Conservation (phyloP, 2,797 vertebrate genomes). For the Glyptemys insculpta region DNA sequence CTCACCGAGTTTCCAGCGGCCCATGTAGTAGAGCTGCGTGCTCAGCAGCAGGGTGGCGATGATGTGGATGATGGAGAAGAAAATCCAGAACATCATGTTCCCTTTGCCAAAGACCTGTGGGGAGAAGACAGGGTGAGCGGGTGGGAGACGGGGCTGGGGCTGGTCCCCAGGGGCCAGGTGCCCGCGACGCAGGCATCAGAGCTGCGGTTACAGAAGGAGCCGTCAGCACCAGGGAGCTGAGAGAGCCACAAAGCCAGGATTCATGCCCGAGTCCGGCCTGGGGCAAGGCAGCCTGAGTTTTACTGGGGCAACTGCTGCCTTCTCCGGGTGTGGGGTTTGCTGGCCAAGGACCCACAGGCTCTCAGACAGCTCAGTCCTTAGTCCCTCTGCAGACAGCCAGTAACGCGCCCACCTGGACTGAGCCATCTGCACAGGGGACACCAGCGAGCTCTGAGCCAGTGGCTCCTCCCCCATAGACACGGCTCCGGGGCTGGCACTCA, state of each 20-base stretch:
- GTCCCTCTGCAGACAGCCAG: not conserved
- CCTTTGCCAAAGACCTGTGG: constrained; percentile 94
- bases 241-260: not conserved
- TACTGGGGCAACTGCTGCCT: too few species aligned
- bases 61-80: constrained; percentile 97
- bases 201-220: not conserved
- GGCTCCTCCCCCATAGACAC: not conserved
- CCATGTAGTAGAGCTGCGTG: constrained; percentile 98
- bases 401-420: not conserved
- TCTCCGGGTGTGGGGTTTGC: too few species aligned
- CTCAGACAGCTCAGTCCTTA: not conserved
- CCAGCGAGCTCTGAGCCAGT: too few species aligned
- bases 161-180: too few species aligned
- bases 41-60: constrained; percentile 93
- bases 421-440: too few species aligned
- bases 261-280: not conserved
- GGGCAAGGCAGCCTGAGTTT: not conserved
- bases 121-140: fast-evolving
- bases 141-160: fast-evolving
- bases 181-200: too few species aligned
- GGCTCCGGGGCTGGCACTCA: constrained; percentile 69
- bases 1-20: constrained; percentile 94
- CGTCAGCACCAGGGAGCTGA: not conserved
- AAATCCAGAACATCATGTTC: constrained; percentile 92
- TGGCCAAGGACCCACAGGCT: not conserved